Evolutionary conservation across 2,113 vertebrate species (phyloP).

Genomic region (Electrona antarctica): DNA sequence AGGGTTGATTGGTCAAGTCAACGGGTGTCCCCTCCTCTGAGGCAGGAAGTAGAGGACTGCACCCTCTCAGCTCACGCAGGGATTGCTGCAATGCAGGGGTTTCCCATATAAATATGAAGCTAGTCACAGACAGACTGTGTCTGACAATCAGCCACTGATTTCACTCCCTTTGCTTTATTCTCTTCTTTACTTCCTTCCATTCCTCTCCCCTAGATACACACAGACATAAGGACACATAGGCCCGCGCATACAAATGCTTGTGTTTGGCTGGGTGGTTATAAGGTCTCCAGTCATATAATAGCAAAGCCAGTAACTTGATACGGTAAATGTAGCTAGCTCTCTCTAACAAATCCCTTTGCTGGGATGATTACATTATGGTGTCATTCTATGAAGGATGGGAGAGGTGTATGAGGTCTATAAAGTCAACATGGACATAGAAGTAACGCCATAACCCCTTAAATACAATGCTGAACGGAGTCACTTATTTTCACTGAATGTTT

Average conservation of each 20-base stretch:
- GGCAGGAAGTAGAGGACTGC: constrained; percentile 57
- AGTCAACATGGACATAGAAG: neutral
- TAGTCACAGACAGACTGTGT: constrained; percentile 21
- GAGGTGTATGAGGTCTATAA: neutral
- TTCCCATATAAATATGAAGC: constrained; percentile 55
- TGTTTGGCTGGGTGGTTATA: too few species aligned
- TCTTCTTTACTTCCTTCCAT: constrained; percentile 5
- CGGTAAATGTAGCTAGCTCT: too few species aligned
- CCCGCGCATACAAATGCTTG: neutral
- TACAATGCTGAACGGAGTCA: neutral
- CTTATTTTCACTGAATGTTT: too few species aligned
- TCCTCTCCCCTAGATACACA: neutral
- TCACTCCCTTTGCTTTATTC: neutral
- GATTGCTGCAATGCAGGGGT: constrained; percentile 80
- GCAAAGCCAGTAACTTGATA: too few species aligned
- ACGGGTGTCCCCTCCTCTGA: constrained; percentile 48
- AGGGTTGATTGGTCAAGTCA: constrained; percentile 37
- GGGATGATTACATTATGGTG: neutral
- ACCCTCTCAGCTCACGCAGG: constrained; percentile 64
- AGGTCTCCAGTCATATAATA: too few species aligned
- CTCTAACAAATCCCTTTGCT: neutral
- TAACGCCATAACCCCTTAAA: neutral
- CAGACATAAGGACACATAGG: constrained; percentile 7
- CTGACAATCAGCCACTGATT: constrained; percentile 27
- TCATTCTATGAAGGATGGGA: neutral